Conservation (phyloP, 2,888 invertebrate species). For the Baccha elongata region DNA sequence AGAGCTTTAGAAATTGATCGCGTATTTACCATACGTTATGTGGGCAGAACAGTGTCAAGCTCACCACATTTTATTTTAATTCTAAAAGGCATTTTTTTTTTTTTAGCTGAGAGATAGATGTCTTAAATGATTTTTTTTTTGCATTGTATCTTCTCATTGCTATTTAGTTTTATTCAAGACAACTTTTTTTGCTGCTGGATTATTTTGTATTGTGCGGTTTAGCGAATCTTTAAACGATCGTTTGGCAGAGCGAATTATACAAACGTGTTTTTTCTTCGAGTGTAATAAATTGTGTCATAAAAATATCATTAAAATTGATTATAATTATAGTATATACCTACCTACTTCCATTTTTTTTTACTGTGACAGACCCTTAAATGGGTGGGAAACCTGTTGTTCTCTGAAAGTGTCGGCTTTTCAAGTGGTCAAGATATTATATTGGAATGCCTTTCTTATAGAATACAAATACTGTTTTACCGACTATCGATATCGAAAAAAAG, state of each 20-base stretch:
- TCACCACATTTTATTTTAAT: not conserved
- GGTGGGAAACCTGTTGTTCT: not conserved
- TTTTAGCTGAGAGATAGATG: constrained; percentile 7
- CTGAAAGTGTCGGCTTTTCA: not conserved
- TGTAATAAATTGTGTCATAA: constrained; percentile 4
- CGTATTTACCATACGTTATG: not conserved
- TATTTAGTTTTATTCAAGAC: not conserved
- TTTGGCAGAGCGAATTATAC: not conserved
- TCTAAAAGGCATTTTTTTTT: constrained; percentile 15
- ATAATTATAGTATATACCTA: no score
- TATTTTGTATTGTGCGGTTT: not conserved
- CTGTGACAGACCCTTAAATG: not conserved
- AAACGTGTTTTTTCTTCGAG: not conserved
- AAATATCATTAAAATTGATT: constrained; percentile 18
- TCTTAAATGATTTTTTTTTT: not conserved
- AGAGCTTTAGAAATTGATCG: not conserved
- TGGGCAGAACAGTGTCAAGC: constrained; percentile 6
- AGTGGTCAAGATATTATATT: not conserved
- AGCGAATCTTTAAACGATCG: not conserved
- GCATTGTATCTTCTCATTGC: not conserved
- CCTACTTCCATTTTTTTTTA: not conserved
- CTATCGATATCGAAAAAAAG: no score
- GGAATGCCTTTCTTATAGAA: no score
- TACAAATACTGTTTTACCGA: no score
- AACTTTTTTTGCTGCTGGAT: not conserved